phyloP scores from a whole-genome alignment of 2,113 vertebrate species.

The Rhinichthys klamathensis region DNA sequence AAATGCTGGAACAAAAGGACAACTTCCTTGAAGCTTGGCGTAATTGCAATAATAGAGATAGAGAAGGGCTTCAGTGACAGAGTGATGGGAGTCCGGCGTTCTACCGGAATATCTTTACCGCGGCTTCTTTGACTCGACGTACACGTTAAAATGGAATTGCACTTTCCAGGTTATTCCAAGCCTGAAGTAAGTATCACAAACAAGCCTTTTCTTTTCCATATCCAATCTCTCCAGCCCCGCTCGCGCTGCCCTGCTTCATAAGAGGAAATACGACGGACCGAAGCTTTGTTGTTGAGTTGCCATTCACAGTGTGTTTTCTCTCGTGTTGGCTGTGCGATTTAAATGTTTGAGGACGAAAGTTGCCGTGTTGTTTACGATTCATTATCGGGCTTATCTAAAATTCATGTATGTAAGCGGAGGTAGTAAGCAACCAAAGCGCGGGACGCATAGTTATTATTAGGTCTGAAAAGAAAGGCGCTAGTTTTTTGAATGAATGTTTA shows the following conservation, averaged over 20 bases:
- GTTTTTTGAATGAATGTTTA: slow-evolving; percentile 27
- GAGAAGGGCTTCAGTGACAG: slow-evolving; percentile 59
- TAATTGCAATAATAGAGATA: slow-evolving; percentile 68
- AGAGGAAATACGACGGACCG: slow-evolving; percentile 29
- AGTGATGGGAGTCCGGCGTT: slow-evolving; percentile 47
- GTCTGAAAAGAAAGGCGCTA: slow-evolving; percentile 50
- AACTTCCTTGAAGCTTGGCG: slow-evolving; percentile 84
- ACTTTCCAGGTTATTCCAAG: slow-evolving; percentile 58
- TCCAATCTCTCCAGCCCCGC: slow-evolving; percentile 20
- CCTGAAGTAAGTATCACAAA: slow-evolving; percentile 75
- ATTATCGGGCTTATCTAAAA: slow-evolving; percentile 53
- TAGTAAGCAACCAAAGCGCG: slow-evolving; percentile 55
- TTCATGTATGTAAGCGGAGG: slow-evolving; percentile 49
- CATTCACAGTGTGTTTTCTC: neutral
- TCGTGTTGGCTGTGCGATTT: neutral
- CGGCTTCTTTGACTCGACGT: slow-evolving; percentile 47
- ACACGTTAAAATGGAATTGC: slow-evolving; percentile 48
- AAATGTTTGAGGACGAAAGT: slow-evolving; percentile 59
- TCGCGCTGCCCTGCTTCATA: slow-evolving; percentile 36
- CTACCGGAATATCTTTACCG: slow-evolving; percentile 57
- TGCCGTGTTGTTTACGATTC: slow-evolving; percentile 53
- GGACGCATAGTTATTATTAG: slow-evolving; percentile 52
- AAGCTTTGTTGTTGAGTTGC: slow-evolving; percentile 36
- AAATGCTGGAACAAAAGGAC: slow-evolving; percentile 90
- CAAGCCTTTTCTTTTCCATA: slow-evolving; percentile 62